Base-by-base conservation (phyloP, 1,140 invertebrate species). In the Rhagoletis zephyria region DNA sequence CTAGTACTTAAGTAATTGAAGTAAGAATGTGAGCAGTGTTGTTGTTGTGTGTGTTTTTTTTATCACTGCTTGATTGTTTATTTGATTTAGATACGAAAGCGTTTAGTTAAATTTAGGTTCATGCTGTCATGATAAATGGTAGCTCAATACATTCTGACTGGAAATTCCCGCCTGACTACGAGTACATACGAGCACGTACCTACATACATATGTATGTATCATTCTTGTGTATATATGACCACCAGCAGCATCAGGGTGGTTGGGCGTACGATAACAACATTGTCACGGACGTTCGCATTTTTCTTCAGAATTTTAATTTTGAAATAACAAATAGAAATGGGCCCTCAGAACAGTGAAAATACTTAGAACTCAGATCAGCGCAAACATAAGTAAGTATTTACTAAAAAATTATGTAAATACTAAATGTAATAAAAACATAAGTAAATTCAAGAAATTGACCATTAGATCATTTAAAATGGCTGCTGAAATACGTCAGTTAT, bases 71-170 rank as follows among this genome's bases (percentile, higher is more conserved):
- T 42, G 45, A 42, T 30, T 45, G 14, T 45, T 45, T 70, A 70
- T 74, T 74, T 74, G 67, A 12, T 45, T 16, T 45, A 74, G 67
- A 48, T 14, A 74, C 67, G 45, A 14, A 74, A 40, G 4, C 42
- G 56, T 19, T 30, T n/a, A 10, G 74, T 81, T 81, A 81, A 48
- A 19, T 81, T 81, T 81, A 81, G 74, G 48, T 56, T 10, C 16
- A 81, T 81, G 74, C 42, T 42, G 16, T 81, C 74, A 81, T 81
- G 48, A 81, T 30, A 19, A n/a, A n/a, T n/a, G n/a, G n/a, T n/a
- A 48, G n/a, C 42, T 81, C 48, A 81, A 9, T 19, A 65, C 61
- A 16, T 16, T 63, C 40, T 14, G 45, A 0, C 14, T 74, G 67
- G 67, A 74, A 74, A 45, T 45, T 30, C 67, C 67, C 67, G 42